Evolutionary conservation across 1,140 invertebrate genomes (phyloP), one percentile per base, ranked within the genome.

Genomic region (Philotrypesis tridentata): DNA sequence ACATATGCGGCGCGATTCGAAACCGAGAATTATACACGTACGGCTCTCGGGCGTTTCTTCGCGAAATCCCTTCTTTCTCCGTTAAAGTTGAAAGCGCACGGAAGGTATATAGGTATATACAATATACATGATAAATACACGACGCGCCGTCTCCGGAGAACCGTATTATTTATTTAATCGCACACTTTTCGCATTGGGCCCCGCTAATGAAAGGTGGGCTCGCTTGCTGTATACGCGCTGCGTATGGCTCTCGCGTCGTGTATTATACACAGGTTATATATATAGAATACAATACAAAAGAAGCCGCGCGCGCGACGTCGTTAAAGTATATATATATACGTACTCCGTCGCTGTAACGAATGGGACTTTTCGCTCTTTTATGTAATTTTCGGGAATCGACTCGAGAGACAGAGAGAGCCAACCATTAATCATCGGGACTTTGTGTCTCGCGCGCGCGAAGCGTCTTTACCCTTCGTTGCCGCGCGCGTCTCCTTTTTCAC

Each of bases 161-260:
- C 77, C 55, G 55, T 84, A 80, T 80, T 82, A 75, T 85, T 86
- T 83, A 82, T 85, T 85, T 87, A 84, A 85, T 85, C 74, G 74
- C 12, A 72, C 27, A 73, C 23, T 78, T 79, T 76, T 70, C 63
- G 81, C 76, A 74, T 72, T 70, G 65, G 61, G n/a, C n/a, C 25
- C 70, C 23, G 37, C 70, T 84, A 84, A 85, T 83, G 70, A 83
- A 71, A 80, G 82, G 80, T 82, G 71, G 12, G 40, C 12, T 9
- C 74, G 25, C 17, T 43, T 11, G 1, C 40, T 43, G 7, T 14
- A 7, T 43, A 55, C 0, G 17, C 48, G 1, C 21, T 37, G 8
- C 33, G 33, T 37, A 14, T 43, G 17, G 17, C 40, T 5, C 40
- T n/a, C n/a, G n/a, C n/a, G n/a, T n/a, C n/a, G n/a, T n/a, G n/a